A percentile compares a stretch with the other conserved stretches of the same genome.
These are phyloP conservation scores for Gasteruption jaculator DNA, from an alignment of 2,888 invertebrate species.

Conservation along the genomic window DNA sequence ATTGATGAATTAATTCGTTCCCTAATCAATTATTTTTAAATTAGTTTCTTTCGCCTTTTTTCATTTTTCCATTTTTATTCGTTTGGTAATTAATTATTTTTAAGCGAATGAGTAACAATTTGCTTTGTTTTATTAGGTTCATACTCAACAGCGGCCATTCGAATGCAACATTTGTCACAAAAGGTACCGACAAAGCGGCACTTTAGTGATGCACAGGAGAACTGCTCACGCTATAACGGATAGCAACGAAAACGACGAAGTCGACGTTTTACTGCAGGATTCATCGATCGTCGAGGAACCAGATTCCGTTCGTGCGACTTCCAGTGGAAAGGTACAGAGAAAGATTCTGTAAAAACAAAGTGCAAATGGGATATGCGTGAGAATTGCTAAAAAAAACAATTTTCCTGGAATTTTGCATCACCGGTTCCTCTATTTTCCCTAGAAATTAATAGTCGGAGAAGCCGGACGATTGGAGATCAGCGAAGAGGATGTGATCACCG, in stretches of 20 bases:
- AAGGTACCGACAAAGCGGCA: conserved; percentile 60
- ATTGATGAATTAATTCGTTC: not conserved
- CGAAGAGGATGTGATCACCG: conserved; percentile 30
- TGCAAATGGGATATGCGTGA: too few species aligned
- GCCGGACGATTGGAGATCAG: conserved; percentile 35
- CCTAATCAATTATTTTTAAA: not conserved
- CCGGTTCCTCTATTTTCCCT: conserved; percentile 7
- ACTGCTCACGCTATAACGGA: conserved; percentile 56
- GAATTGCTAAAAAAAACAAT: too few species aligned
- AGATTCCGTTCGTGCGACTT: too few species aligned
- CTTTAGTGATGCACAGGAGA: conserved; percentile 60
- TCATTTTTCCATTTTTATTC: too few species aligned
- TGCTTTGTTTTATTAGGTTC: conserved; percentile 43
- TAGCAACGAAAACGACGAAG: conserved; percentile 49
- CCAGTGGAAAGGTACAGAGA: not conserved
- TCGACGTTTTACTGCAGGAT: conserved; percentile 39
- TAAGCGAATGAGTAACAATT: too few species aligned
- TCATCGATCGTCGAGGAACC: too few species aligned
- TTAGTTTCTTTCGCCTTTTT: not conserved
- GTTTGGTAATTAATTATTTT: too few species aligned
- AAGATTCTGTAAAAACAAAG: not conserved
- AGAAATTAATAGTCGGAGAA: conserved; percentile 28
- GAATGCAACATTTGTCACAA: conserved; percentile 59
- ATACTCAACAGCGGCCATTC: conserved; percentile 59
- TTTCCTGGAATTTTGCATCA: too few species aligned